A percentile compares a stretch with the other conserved stretches of the same genome.
Conservation (phyloP, 2,113 vertebrate species). For the Nipponia nippon region DNA sequence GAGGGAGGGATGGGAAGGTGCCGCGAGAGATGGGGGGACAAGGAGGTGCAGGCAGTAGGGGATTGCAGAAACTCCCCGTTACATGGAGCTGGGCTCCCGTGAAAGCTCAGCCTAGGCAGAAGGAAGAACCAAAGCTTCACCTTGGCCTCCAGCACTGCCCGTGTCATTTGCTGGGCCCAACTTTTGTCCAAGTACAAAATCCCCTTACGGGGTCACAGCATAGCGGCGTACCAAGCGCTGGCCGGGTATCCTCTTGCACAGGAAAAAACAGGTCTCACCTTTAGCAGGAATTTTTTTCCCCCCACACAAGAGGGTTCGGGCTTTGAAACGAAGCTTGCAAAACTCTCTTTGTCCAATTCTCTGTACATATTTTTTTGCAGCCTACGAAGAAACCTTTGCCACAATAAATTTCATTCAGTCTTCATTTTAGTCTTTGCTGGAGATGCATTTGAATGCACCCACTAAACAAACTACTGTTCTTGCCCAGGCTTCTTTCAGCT, state of each 20-base stretch:
- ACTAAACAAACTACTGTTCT: not conserved
- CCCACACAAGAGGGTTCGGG: not conserved
- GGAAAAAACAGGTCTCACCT: not conserved
- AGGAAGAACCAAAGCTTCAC: not conserved
- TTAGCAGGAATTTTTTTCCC: not conserved
- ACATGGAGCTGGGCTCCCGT: not conserved
- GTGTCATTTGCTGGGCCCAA: not conserved
- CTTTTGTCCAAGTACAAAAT: not conserved
- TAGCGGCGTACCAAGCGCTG: fast-evolving
- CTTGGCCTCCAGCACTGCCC: not conserved
- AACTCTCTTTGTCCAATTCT: not conserved
- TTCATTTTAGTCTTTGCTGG: not conserved
- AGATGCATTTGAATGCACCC: not conserved
- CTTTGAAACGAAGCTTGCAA: not conserved
- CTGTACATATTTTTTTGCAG: not conserved
- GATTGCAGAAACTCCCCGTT: not conserved
- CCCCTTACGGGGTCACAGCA: not conserved
- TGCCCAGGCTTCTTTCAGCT: not conserved
- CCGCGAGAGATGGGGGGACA: not conserved
- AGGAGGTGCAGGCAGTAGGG: not conserved
- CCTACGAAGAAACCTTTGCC: not conserved
- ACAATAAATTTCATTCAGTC: not conserved
- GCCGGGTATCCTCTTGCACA: not conserved
- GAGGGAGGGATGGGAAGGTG: not conserved
- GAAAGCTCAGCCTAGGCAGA: not conserved